Evolutionary conservation across 2,888 invertebrate species (phyloP), one percentile per base, ranked within the genome.

Genomic region (Aphodius granarius): DNA sequence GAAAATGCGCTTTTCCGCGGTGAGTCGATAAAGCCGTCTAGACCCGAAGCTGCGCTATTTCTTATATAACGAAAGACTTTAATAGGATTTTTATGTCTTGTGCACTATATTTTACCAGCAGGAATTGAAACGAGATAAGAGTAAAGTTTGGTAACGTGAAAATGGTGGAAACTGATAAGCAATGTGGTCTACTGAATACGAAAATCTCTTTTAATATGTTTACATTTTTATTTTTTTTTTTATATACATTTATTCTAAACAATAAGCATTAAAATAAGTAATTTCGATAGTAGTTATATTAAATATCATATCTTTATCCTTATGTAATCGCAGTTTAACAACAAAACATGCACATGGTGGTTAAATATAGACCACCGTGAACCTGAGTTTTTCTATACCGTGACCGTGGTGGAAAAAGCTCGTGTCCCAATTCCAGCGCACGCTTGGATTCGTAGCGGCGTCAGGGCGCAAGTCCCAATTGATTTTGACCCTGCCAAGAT

Each of bases 381-480:
- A 43, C 43, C 43, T 43, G 21, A 9, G 21, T 16, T 71, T 22
- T 16, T 9, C n/a, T 23, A 2, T 6, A 18, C 17, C 13, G 43
- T 15, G 6, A 75, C 74, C 43, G 71, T 73, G 77, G 77, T 77
- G 74, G 77, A 77, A 74, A 65, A 20, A 22, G 43, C 62, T 3
- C 62, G n/a, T 15, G 19, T 22, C 75, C 70, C 17, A 75, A 75
- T 79, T 79, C 76, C 78, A 75, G 80, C 80, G 80, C 80, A 79
- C 71, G 78, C 78, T 72, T 76, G 73, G 74, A 79, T 77, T 77
- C 73, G 71, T 65, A 43, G 75, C 18, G 21, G 72, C 76, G 73
- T 76, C 72, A 71, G 77, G 77, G 80, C 80, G 80, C 80, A 80
- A 72, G 80, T 76, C 73, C 71, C 65, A 72, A 80, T 80, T 78